phyloP scores from a whole-genome alignment of 2,888 invertebrate genomes.

The Drosophila cracens region DNA sequence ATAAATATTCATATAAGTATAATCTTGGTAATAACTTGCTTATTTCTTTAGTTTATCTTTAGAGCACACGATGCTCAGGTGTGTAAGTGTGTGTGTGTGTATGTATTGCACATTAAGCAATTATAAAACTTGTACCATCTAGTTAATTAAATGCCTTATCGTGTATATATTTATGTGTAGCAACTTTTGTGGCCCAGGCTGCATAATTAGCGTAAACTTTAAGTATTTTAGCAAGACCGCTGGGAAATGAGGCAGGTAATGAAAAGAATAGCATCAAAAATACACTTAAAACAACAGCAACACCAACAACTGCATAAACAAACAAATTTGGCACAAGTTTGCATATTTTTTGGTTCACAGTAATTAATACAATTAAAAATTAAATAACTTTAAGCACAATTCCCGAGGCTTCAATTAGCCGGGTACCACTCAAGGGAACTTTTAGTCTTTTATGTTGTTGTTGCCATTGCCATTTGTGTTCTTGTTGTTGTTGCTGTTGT shows the following conservation, averaged over 20 bases:
- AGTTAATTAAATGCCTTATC: slow-evolving; percentile 56
- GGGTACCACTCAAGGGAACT: slow-evolving; percentile 29
- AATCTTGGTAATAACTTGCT: not conserved
- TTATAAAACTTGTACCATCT: slow-evolving; percentile 48
- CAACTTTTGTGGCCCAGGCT: slow-evolving; percentile 48
- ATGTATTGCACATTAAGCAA: slow-evolving; percentile 32
- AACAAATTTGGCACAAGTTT: slow-evolving; percentile 59
- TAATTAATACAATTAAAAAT: slow-evolving; percentile 77
- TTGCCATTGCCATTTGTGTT: slow-evolving; percentile 5
- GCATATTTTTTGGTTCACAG: slow-evolving; percentile 42
- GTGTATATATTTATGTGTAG: slow-evolving; percentile 42
- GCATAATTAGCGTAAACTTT: slow-evolving; percentile 62
- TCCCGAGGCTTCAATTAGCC: slow-evolving; percentile 57
- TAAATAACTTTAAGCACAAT: slow-evolving; percentile 69
- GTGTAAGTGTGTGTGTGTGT: slow-evolving; percentile 7
- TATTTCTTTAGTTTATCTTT: slow-evolving; percentile 3
- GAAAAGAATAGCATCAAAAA: slow-evolving; percentile 18
- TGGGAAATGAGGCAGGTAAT: slow-evolving; percentile 44
- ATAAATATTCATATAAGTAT: not conserved
- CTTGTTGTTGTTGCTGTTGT: slow-evolving; percentile 7
- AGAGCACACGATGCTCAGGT: not conserved
- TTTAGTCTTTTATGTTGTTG: slow-evolving; percentile 12
- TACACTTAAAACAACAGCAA: not conserved
- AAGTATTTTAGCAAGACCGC: slow-evolving; percentile 46
- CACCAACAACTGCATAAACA: slow-evolving; percentile 64